Conservation (phyloP, 2,888 invertebrate genomes). For the Chromoteleia sp. region DNA sequence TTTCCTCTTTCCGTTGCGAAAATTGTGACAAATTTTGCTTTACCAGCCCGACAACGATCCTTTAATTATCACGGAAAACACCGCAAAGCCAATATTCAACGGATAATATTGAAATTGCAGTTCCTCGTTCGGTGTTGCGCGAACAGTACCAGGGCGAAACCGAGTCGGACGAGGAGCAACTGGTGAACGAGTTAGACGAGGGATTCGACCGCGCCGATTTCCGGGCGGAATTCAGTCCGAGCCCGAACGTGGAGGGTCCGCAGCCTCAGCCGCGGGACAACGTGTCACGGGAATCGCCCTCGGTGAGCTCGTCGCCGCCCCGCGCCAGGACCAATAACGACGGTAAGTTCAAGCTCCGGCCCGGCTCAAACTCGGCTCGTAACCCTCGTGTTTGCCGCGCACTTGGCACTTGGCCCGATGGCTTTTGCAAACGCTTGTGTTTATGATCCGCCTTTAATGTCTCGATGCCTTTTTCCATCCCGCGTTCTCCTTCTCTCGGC, state of each 20-base stretch:
- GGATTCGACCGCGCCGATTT: slow-evolving; percentile 85
- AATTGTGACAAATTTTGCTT: too few relatives aligned
- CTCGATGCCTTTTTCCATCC: slow-evolving; percentile 18
- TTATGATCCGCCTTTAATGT: slow-evolving; percentile 27
- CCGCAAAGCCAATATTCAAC: slow-evolving; percentile 2
- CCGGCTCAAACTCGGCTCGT: not conserved
- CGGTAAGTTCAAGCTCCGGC: slow-evolving; percentile 76
- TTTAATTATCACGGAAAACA: slow-evolving; percentile 4
- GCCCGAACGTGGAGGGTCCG: slow-evolving; percentile 84
- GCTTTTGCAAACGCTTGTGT: slow-evolving; percentile 49
- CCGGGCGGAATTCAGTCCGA: slow-evolving; percentile 84
- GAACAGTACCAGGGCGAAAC: slow-evolving; percentile 92
- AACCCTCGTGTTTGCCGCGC: slow-evolving; percentile 30
- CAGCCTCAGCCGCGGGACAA: slow-evolving; percentile 82
- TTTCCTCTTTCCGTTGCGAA: too few relatives aligned
- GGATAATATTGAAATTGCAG: slow-evolving; percentile 84
- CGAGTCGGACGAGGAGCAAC: slow-evolving; percentile 90
- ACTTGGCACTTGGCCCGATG: slow-evolving; percentile 44
- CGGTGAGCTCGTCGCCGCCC: slow-evolving; percentile 82
- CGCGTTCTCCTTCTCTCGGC: slow-evolving; percentile 5
- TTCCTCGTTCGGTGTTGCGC: slow-evolving; percentile 93
- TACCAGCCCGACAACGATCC: not conserved
- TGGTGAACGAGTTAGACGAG: slow-evolving; percentile 83
- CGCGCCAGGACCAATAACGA: slow-evolving; percentile 82
- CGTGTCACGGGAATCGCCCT: slow-evolving; percentile 78